These are phyloP conservation scores for Ashinkailepas kermadecensis DNA, from an alignment of 2,888 invertebrate genomes.

Conservation along the genomic window DNA sequence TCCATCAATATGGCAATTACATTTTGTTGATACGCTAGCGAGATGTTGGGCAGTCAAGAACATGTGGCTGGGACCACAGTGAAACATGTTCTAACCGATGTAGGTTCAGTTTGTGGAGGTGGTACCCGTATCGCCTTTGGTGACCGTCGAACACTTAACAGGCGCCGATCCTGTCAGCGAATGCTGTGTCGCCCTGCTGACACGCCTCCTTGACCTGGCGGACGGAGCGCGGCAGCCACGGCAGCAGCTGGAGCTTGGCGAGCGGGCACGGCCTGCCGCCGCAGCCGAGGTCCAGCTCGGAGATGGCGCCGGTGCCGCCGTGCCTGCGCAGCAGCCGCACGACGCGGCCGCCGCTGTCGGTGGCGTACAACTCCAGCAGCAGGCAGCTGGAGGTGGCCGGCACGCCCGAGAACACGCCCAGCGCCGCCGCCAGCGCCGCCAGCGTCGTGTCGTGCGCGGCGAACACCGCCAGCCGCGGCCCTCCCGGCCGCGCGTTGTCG, in stretches of 20 bases:
- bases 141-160: no score
- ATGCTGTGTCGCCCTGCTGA: neutral
- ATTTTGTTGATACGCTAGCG: no score
- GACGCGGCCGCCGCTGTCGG: neutral
- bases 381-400: conserved; percentile 16
- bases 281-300: neutral
- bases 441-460: conserved; percentile 5
- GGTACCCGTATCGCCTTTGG: no score
- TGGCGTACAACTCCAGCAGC: neutral
- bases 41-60: no score
- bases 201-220: neutral
- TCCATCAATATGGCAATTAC: no score
- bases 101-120: no score
- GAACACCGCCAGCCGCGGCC: neutral
- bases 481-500: neutral
- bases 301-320: neutral
- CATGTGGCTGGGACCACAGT: no score
- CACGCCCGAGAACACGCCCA: neutral
- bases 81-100: no score
- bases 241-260: neutral
- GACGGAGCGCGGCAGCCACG: neutral
- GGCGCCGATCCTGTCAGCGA: no score
- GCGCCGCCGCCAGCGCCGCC: conserved; percentile 8
- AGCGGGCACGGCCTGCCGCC: neutral
- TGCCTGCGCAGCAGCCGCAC: neutral